phyloP scores from a whole-genome alignment of 2,113 vertebrate species.

The Onychostruthus taczanowskii region DNA sequence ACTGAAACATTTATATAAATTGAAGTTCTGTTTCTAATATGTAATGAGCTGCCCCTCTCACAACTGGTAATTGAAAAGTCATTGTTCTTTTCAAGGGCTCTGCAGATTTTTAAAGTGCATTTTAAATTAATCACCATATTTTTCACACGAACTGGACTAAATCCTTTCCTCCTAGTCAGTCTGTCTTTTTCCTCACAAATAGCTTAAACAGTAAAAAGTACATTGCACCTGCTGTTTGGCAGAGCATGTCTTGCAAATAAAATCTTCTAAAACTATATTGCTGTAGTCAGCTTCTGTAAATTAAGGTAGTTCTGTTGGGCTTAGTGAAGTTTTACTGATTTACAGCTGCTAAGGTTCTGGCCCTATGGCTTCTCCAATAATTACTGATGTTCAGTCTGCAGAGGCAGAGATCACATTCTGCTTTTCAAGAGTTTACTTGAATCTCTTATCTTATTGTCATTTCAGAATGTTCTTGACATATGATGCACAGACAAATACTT shows the following conservation, averaged over 20 bases:
- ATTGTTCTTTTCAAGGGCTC: not conserved
- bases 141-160: not conserved
- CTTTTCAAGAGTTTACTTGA: not conserved
- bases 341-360: not conserved
- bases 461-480: not conserved
- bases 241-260: not conserved
- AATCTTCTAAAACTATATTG: not conserved
- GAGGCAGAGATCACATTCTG: not conserved
- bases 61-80: not conserved
- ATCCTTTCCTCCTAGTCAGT: not conserved
- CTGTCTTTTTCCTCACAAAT: not conserved
- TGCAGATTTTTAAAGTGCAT: not conserved
- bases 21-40: not conserved
- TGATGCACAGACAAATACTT: not conserved
- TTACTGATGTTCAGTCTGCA: not conserved
- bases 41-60: not conserved
- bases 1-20: not conserved
- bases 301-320: not conserved
- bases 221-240: not conserved
- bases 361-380: not conserved
- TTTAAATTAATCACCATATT: not conserved
- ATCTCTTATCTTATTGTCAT: not conserved
- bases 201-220: not conserved
- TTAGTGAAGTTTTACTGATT: slow-evolving; percentile 8
- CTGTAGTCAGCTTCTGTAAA: not conserved